Conservation (phyloP, 2,113 vertebrate genomes). For the Hippocampus comes region DNA sequence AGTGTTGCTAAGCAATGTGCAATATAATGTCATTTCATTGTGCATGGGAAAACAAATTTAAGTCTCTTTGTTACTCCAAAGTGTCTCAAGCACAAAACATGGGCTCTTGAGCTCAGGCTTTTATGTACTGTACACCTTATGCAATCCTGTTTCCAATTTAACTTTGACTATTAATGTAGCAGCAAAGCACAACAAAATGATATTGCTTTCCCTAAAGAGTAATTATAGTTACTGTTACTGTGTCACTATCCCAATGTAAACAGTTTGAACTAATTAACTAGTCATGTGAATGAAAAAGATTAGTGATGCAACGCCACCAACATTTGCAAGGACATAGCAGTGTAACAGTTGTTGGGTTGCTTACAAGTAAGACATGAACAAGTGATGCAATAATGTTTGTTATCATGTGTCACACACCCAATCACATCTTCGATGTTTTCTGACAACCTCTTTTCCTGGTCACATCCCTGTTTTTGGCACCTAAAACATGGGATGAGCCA, state of each 20-base stretch:
- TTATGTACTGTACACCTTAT: not conserved
- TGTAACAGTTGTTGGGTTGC: not conserved
- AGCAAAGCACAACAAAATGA: not conserved
- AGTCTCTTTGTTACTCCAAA: not conserved
- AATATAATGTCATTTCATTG: constrained; percentile 11
- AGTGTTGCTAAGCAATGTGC: constrained; percentile 25
- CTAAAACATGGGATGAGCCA: no score
- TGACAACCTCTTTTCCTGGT: not conserved
- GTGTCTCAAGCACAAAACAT: not conserved
- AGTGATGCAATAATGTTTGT: not conserved
- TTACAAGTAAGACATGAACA: not conserved
- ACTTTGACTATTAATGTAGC: not conserved
- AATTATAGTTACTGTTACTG: not conserved
- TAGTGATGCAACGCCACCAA: not conserved
- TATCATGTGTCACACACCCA: not conserved
- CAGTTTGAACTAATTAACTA: not conserved
- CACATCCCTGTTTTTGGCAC: no score
- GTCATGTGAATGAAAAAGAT: not conserved
- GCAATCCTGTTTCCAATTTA: not conserved
- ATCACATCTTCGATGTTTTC: not conserved
- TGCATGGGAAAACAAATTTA: constrained; percentile 1
- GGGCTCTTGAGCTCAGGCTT: not conserved
- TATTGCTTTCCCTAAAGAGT: not conserved
- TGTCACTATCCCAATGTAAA: not conserved
- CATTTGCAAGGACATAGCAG: not conserved